Percentiles rank a stretch among this genome's conserved stretches.
Evolutionary conservation across 2,888 invertebrate genomes (phyloP).

Genomic region (Tetramorium bicarinatum): DNA sequence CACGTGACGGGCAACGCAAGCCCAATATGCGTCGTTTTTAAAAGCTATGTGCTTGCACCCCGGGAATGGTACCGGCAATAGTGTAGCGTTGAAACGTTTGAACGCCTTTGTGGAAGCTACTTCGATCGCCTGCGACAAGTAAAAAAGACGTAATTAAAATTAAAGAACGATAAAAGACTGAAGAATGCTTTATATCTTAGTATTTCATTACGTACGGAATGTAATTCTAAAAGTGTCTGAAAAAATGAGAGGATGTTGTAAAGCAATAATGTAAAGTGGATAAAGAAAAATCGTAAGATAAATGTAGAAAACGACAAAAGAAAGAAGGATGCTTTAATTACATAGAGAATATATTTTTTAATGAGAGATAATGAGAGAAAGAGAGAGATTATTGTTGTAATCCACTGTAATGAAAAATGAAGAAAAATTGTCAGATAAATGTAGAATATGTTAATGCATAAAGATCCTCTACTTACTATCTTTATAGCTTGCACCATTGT

Average conservation of each 20-base stretch:
- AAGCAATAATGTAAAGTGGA: background rate
- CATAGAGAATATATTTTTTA: background rate
- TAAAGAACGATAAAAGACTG: background rate
- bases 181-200: background rate
- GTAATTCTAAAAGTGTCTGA: background rate
- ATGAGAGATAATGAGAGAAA: too few species aligned
- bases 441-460: background rate
- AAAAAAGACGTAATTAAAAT: background rate
- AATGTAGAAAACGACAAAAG: background rate
- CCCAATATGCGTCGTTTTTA: conserved; percentile 91
- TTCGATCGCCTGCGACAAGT: conserved; percentile 87
- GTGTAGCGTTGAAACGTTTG: conserved; percentile 87
- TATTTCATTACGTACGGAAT: background rate
- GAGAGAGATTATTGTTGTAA: too few species aligned
- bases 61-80: conserved; percentile 89
- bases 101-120: conserved; percentile 88
- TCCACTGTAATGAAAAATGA: too few species aligned
- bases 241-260: background rate
- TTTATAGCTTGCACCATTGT: conserved; percentile 92
- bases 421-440: background rate
- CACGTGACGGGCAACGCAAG: conserved; percentile 90
- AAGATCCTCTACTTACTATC: conserved; percentile 86
- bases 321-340: background rate
- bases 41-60: conserved; percentile 90
- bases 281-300: background rate